Conservation (phyloP, 2,888 invertebrate species). For the Agrochola lota region DNA sequence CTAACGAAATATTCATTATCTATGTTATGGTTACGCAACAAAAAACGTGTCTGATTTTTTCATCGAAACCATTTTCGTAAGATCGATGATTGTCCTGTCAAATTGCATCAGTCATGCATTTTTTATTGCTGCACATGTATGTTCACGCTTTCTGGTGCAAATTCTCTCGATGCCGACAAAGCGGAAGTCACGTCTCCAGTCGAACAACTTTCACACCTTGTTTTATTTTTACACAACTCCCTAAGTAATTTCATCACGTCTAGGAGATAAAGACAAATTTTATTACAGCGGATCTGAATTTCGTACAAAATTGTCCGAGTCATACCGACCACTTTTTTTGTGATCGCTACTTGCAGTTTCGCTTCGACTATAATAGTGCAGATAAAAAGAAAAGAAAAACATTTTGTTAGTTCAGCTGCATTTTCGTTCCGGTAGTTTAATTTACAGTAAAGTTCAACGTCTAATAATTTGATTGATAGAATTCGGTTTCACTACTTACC, state of each 20-base stretch:
- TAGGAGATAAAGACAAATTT: constrained; percentile 70
- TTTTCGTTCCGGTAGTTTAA: constrained; percentile 59
- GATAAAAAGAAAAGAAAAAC: constrained; percentile 50
- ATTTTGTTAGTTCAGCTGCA: constrained; percentile 58
- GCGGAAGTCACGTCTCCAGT: constrained; percentile 71
- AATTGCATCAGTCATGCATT: constrained; percentile 59
- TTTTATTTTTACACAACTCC: constrained; percentile 62
- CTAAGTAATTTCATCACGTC: constrained; percentile 70
- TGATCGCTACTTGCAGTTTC: constrained; percentile 57
- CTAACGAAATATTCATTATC: constrained; percentile 44
- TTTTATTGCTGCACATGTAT: constrained; percentile 50
- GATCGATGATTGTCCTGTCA: constrained; percentile 52
- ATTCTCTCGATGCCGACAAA: constrained; percentile 30
- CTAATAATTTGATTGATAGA: constrained; percentile 59
- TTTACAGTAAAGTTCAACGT: constrained; percentile 54
- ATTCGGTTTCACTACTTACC: constrained; percentile 60
- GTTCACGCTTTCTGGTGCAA: constrained; percentile 56
- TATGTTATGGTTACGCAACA: constrained; percentile 33
- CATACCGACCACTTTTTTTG: constrained; percentile 38
- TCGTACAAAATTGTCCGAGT: constrained; percentile 46
- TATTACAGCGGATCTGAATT: constrained; percentile 65
- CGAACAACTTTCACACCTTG: constrained; percentile 70
- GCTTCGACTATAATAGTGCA: constrained; percentile 44
- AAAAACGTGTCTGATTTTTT: constrained; percentile 31
- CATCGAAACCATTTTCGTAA: constrained; percentile 29